Conservation (phyloP, 1,140 invertebrate genomes). For the Drosophila takahashii region DNA sequence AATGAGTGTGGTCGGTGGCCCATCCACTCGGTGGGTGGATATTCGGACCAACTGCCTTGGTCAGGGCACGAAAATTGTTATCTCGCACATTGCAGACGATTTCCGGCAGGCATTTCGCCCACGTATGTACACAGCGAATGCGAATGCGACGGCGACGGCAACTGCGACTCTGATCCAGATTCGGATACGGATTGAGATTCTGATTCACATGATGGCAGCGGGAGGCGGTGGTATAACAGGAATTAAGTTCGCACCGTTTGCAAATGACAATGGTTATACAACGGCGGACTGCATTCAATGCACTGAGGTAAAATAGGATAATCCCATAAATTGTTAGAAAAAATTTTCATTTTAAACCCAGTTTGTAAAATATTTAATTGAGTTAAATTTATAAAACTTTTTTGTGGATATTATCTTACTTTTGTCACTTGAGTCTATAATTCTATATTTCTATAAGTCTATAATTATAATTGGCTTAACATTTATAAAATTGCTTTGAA, state of each 20-base stretch:
- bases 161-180: slow-evolving; percentile 17
- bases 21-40: slow-evolving; percentile 2
- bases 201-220: background rate
- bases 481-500: too few relatives aligned
- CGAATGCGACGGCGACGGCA: slow-evolving; percentile 4
- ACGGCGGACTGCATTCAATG: slow-evolving; percentile 1
- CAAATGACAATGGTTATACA: slow-evolving; percentile 52
- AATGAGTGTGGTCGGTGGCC: slow-evolving; percentile 66
- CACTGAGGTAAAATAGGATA: background rate
- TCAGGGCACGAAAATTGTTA: slow-evolving; percentile 79
- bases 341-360: too few relatives aligned
- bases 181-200: slow-evolving; percentile 5
- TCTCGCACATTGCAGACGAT: slow-evolving; percentile 80
- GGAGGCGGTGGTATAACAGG: slow-evolving; percentile 21
- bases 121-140: slow-evolving; percentile 16
- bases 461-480: too few relatives aligned
- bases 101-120: slow-evolving; percentile 69
- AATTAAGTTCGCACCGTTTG: slow-evolving; percentile 75
- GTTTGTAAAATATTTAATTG: too few relatives aligned
- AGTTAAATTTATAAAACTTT: too few relatives aligned
- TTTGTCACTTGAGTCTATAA: too few relatives aligned
- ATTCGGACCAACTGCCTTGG: slow-evolving; percentile 26
- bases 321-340: too few relatives aligned
- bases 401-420: too few relatives aligned
- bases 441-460: too few relatives aligned